Percentiles rank a stretch among this genome's conserved stretches.
phyloP scores from a whole-genome alignment of 2,797 vertebrate species.

The Hemitrygon akajei region DNA sequence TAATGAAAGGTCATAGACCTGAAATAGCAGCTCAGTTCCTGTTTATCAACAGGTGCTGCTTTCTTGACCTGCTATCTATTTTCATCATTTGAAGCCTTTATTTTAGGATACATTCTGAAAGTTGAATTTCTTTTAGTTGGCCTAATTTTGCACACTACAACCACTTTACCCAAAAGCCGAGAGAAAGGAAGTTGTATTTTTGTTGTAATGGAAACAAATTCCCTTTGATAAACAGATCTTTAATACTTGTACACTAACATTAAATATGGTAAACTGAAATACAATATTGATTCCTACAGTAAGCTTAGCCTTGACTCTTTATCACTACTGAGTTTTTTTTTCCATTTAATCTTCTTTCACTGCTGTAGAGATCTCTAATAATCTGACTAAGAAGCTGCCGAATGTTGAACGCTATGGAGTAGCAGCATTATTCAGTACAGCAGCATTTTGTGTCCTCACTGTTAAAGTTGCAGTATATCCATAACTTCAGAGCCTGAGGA shows the following conservation, averaged over 20 bases:
- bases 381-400: background rate
- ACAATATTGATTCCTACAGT: background rate
- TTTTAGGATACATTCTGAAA: background rate
- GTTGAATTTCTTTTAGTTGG: background rate
- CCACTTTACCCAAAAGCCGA: background rate
- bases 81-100: too few species aligned
- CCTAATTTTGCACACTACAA: background rate
- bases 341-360: background rate
- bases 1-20: too few species aligned
- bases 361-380: background rate
- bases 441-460: background rate
- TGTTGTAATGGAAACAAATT: background rate
- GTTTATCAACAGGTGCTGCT: too few species aligned
- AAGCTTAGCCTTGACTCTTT: background rate
- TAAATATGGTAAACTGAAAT: background rate
- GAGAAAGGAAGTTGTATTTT: background rate
- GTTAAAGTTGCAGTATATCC: background rate
- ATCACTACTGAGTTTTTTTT: background rate
- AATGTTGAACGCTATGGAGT: background rate
- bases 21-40: too few species aligned
- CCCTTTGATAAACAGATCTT: background rate
- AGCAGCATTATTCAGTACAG: background rate
- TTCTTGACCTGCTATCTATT: too few species aligned
- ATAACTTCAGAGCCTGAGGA: background rate
- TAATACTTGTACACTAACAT: background rate